Evolutionary conservation across 2,888 invertebrate genomes (phyloP), one percentile per base, ranked within the genome.

Genomic region (Charanyca ferruginea): DNA sequence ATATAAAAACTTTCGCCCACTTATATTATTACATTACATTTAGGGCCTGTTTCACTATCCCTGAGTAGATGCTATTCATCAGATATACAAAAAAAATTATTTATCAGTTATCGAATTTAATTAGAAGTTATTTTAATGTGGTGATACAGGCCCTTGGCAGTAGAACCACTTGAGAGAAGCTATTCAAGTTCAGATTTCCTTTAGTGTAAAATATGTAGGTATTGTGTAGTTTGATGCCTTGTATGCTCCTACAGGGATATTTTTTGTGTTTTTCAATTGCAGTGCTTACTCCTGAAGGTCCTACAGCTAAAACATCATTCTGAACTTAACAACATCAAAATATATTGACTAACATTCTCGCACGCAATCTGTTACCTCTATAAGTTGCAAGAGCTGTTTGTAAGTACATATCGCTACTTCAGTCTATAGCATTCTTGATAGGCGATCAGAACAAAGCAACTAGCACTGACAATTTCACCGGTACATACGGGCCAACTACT

Each of bases 371-470:
- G 20, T 28, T 47, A 49, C 41, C 1, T 59, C 11, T 25, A 45
- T 47, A 65, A 16, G 23, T 71, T 52, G 20, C 48, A 3, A 70
- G 41, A 59, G 52, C 52, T 59, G 73, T 72, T 51, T 66, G 61
- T 65, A 59, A 64, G 76, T 79, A 77, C 65, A 57, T 65, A 75
- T 25, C 41, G 64, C 59, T 76, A 51, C 54, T 47, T 76, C 76
- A 77, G 76, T 80, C 76, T 65, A 79, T 42, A 68, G 60, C 57
- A 47, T 35, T 6, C 28, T 55, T 42, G 54, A 41, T 51, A 57
- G 48, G 57, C 45, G 45, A 59, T 16, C 45, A 22, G 0, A 13
- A 25, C 23, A 23, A 32, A 18, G 57, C n/a, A 8, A 58, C 28
- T 64, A 73, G 52, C 62, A 63, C 25, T 16, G 35, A 55, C 22